Evolutionary conservation across 2,888 invertebrate species (phyloP).

Genomic region (Tiphia femorata): DNA sequence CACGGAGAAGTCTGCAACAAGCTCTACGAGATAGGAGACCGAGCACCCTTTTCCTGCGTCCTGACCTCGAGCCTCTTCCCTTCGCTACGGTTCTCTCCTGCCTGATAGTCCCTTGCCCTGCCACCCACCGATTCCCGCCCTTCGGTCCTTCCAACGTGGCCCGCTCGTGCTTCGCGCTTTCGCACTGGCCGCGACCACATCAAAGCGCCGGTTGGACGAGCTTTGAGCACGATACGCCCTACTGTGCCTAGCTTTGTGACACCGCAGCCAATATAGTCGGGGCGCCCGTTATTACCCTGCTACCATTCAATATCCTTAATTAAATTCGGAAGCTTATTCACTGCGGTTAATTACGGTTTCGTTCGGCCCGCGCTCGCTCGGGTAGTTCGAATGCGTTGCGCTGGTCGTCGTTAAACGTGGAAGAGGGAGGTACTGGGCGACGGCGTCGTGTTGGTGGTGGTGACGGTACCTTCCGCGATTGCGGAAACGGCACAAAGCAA

Average conservation of each 20-base stretch:
- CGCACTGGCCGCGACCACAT: slow-evolving; percentile 66
- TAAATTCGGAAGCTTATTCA: slow-evolving; percentile 69
- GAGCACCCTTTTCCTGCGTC: slow-evolving; percentile 1
- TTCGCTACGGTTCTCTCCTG: too few relatives aligned
- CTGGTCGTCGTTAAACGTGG: slow-evolving; percentile 48
- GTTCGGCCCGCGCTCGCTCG: slow-evolving; percentile 49
- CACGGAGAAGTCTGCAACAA: slow-evolving; percentile 49
- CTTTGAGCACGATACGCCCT: slow-evolving; percentile 66
- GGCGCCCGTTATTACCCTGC: slow-evolving; percentile 62
- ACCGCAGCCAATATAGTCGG: slow-evolving; percentile 67
- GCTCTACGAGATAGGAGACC: slow-evolving; percentile 46
- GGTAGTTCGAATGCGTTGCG: too few relatives aligned
- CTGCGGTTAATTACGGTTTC: slow-evolving; percentile 68
- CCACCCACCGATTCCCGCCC: too few relatives aligned
- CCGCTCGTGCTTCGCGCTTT: slow-evolving; percentile 59
- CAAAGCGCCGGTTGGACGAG: slow-evolving; percentile 64
- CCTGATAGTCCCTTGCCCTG: too few relatives aligned
- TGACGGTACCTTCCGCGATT: neutral
- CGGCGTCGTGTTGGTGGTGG: neutral
- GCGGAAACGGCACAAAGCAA: slow-evolving; percentile 37
- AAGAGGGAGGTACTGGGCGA: slow-evolving; percentile 16
- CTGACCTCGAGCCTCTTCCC: slow-evolving; percentile 20
- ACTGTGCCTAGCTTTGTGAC: slow-evolving; percentile 66
- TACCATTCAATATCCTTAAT: slow-evolving; percentile 69
- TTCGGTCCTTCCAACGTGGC: too few relatives aligned